Evolutionary conservation across 2,888 invertebrate species (phyloP).

Genomic region (Xanthia togata): DNA sequence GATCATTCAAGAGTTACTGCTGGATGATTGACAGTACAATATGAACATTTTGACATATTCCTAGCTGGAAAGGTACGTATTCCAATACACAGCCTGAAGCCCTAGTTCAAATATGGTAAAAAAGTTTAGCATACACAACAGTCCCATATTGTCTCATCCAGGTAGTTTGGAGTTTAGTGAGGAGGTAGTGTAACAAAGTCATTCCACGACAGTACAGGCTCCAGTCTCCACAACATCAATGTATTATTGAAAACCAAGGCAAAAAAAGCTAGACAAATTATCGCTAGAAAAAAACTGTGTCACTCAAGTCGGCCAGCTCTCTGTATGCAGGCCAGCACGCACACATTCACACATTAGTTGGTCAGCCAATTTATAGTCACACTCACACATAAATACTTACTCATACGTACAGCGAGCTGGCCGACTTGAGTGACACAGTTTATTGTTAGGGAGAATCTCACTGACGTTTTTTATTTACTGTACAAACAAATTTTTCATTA

Average conservation of each 20-base stretch:
- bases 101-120: not conserved
- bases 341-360: no score
- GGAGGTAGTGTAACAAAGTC: not conserved
- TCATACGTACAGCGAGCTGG: no score
- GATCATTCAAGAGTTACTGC: not conserved
- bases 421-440: no score
- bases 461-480: not conserved
- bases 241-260: not conserved
- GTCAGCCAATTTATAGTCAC: no score
- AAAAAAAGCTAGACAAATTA: no score
- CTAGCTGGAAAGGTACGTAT: not conserved
- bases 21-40: not conserved
- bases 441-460: no score
- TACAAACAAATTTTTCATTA: not conserved
- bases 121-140: not conserved
- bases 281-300: no score
- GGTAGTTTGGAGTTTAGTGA: not conserved
- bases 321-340: no score
- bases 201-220: not conserved
- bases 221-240: not conserved
- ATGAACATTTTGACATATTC: not conserved
- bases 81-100: not conserved
- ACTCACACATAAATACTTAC: no score
- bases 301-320: no score
- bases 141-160: not conserved